Base-by-base conservation (phyloP, 2,797 vertebrate genomes). In the Hyperoplus lanceolatus region DNA sequence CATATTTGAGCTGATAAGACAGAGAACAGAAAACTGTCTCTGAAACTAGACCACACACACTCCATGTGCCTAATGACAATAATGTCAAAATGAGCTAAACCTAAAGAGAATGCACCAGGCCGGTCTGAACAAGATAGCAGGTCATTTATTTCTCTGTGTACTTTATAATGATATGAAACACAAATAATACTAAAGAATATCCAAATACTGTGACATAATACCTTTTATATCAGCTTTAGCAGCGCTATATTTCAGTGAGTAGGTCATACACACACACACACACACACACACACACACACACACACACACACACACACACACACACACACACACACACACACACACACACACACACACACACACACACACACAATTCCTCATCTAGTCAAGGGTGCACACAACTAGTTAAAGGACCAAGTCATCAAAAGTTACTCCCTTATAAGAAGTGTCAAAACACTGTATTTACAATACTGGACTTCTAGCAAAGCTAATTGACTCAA, bases 131-230 rank as follows among this genome's bases (percentile, higher is more conserved):
- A 59, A 79, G 64, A 69, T 10, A 74, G 36, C 36, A 42, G 70
- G 64, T 75, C 4, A 54, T 75, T 78, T 36, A 77, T 18, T 54
- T 59, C 63, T 63, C 60, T 64, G 59, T 77, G n/a, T 68, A 75
- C 58, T 70, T 81, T 55, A 29, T 29, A 36, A 77, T 67, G 50
- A 68, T 73, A 72, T 78, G 75, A 80, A 77, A 50, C 58, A 58
- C n/a, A 69, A 63, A 75, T 75, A 88, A 92, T 87, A 90, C 88
- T 91, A 86, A 67, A 55, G 67, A 62, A 82, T 64, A 78, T 65
- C 8, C 10, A 87, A 90, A 93, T 83, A 92, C 87, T 90, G 91
- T 87, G 54, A 83, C 51, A 83, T 68, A 83, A 93, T 77, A 88
- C 74, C 39, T 77, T 70, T 67, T 16, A 73, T 62, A 42, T 79